These are phyloP conservation scores for Drosophila maculinotata DNA, from an alignment of 2,888 invertebrate genomes.

Conservation along the genomic window DNA sequence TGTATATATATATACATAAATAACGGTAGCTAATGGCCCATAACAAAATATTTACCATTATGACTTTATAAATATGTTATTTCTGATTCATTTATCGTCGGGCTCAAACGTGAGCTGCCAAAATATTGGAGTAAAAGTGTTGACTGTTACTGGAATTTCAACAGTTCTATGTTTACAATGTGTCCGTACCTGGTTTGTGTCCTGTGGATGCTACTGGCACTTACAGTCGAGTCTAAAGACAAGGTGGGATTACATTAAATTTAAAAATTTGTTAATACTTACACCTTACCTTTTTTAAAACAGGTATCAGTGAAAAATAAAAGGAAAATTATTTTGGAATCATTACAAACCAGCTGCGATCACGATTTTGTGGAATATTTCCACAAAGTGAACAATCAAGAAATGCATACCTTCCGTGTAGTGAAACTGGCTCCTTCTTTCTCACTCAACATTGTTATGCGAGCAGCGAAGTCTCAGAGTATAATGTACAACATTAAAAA, in stretches of 20 bases:
- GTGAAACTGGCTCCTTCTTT: slow-evolving; percentile 9
- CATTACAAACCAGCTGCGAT: slow-evolving; percentile 41
- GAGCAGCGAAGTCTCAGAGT: slow-evolving; percentile 2
- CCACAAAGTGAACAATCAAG: not conserved
- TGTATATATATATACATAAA: not conserved
- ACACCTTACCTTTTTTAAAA: not conserved
- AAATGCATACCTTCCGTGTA: slow-evolving; percentile 34
- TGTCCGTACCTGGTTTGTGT: not conserved
- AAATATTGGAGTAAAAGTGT: not conserved
- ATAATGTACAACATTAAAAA: slow-evolving; percentile 34
- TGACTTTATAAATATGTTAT: slow-evolving; percentile 13
- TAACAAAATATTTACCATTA: not conserved
- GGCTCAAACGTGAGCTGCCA: not conserved
- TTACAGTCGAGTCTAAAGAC: not conserved
- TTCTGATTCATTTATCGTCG: not conserved
- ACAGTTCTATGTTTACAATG: slow-evolving; percentile 15
- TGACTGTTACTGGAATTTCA: not conserved
- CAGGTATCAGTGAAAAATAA: slow-evolving; percentile 14
- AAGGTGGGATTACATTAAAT: not conserved
- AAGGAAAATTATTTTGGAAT: slow-evolving; percentile 5
- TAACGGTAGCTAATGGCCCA: slow-evolving; percentile 22
- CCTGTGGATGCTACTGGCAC: slow-evolving; percentile 2
- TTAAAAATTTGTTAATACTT: not conserved
- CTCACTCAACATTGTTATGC: slow-evolving; percentile 17
- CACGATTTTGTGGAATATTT: slow-evolving; percentile 49